A percentile compares a stretch with the other conserved stretches of the same genome.
phyloP scores from a whole-genome alignment of 2,888 invertebrate genomes.

The Pterostichus niger region DNA sequence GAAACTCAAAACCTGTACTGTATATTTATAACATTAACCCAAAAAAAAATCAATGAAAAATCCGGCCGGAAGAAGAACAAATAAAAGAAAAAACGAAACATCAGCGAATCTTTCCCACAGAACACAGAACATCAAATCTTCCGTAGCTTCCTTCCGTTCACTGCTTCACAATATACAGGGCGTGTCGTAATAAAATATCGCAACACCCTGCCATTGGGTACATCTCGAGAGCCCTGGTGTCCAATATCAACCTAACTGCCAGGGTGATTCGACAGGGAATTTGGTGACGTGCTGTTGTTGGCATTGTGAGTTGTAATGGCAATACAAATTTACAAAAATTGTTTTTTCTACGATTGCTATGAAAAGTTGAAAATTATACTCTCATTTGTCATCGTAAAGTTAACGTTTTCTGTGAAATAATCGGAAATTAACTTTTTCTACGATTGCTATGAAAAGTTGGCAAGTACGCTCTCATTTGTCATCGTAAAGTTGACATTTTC shows the following conservation, averaged over 20 bases:
- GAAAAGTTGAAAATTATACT: too few species aligned
- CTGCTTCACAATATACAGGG: constrained; percentile 13
- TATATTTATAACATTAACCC: constrained; percentile 21
- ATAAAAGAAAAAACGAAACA: constrained; percentile 31
- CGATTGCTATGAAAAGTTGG: too few species aligned
- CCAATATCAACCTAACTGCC: neutral
- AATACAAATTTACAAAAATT: too few species aligned
- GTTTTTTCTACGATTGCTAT: too few species aligned
- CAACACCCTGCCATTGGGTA: neutral
- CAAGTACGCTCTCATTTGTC: too few species aligned
- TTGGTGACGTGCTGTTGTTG: too few species aligned
- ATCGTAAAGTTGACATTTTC: too few species aligned
- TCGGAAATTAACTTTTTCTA: too few species aligned
- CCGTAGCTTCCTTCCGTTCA: constrained; percentile 5
- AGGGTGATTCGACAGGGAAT: too few species aligned
- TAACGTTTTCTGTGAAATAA: too few species aligned
- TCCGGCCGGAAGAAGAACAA: constrained; percentile 8
- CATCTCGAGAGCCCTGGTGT: neutral
- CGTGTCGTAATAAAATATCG: constrained; percentile 7
- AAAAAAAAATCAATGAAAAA: constrained; percentile 30
- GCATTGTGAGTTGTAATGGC: too few species aligned
- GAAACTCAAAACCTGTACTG: neutral
- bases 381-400: too few species aligned
- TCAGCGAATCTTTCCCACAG: constrained; percentile 30
- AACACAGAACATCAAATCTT: constrained; percentile 35